A percentile compares a stretch with the other conserved stretches of the same genome.
Evolutionary conservation across 2,888 invertebrate species (phyloP).

Genomic region (Protula sp.): DNA sequence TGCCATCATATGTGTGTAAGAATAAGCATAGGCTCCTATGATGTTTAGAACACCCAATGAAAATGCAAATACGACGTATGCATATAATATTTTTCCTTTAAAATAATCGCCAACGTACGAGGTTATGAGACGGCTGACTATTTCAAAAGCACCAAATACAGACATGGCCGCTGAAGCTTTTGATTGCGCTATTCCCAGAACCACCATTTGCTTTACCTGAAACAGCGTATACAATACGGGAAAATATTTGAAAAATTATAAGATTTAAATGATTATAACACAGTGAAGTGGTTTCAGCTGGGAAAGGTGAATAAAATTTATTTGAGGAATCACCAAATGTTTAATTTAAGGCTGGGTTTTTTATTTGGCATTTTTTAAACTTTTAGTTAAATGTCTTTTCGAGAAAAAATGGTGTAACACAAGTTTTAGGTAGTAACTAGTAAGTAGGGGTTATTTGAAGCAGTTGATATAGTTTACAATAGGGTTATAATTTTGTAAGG

Average conservation of each 20-base stretch:
- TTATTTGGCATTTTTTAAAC: no score
- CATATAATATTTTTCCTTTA: constrained; percentile 14
- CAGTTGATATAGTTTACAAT: no score
- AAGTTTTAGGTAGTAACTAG: no score
- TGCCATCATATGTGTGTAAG: constrained; percentile 11
- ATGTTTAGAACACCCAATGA: constrained; percentile 12
- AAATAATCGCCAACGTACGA: constrained; percentile 17
- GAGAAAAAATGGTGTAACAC: no score
- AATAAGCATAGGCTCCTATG: constrained; percentile 10
- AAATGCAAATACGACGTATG: constrained; percentile 13
- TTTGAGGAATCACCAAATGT: no score
- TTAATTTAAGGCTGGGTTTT: no score
- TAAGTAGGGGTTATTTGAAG: no score
- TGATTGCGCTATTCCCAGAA: constrained; percentile 13
- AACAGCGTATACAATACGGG: not conserved
- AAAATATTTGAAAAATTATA: not conserved
- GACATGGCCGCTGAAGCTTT: constrained; percentile 16
- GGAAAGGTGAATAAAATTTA: no score
- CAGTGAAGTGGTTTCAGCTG: no score
- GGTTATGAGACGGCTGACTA: constrained; percentile 15
- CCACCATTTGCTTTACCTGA: constrained; percentile 22
- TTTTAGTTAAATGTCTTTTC: no score
- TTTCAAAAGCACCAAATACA: constrained; percentile 15
- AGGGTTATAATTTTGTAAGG: no score
- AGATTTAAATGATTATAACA: no score